Evolutionary conservation across 2,113 vertebrate species (phyloP).

Genomic region (Sturnus vulgaris): DNA sequence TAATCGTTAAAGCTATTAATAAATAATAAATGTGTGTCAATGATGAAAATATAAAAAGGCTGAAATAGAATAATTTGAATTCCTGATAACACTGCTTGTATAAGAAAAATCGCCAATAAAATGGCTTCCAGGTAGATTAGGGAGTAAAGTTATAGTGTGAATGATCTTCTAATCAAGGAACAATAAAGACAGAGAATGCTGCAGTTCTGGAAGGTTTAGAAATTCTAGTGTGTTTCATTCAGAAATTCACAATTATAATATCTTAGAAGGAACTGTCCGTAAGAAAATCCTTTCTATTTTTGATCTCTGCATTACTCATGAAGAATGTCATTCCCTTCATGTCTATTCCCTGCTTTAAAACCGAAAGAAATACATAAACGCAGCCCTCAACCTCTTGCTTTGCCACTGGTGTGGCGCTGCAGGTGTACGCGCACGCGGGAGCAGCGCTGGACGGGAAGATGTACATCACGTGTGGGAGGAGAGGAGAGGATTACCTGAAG

Average conservation of each 20-base stretch:
- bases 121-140: background rate
- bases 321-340: background rate
- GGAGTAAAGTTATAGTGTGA: background rate
- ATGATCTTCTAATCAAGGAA: background rate
- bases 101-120: background rate
- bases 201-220: background rate
- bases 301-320: background rate
- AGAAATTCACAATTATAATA: background rate
- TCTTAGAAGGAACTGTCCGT: background rate
- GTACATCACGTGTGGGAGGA: constrained; percentile 88
- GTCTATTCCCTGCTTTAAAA: background rate
- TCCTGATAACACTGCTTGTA: background rate
- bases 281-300: background rate
- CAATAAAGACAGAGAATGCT: background rate
- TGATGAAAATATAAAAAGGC: background rate
- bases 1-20: background rate
- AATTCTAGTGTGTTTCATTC: background rate
- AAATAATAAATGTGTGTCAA: background rate
- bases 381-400: background rate
- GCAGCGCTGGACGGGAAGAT: constrained; percentile 85
- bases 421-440: constrained; percentile 94
- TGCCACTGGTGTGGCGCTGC: background rate
- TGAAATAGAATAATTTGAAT: background rate
- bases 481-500: constrained; percentile 84
- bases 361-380: background rate